These are phyloP conservation scores for Ardeotis arabs DNA, from an alignment of 2,113 vertebrate species.

Conservation along the genomic window DNA sequence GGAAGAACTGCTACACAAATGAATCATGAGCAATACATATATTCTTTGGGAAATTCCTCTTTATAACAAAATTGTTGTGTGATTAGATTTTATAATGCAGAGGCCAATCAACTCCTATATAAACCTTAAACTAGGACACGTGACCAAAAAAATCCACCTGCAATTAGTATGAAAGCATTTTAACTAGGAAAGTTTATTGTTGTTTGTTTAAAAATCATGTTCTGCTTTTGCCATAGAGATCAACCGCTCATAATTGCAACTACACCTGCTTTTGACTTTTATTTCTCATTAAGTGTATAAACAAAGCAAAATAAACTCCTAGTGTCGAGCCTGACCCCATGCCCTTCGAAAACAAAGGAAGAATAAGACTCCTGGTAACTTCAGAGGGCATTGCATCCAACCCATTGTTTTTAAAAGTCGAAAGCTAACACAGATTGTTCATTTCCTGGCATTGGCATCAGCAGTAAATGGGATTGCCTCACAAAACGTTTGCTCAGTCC, in stretches of 20 bases:
- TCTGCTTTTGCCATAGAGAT: not conserved
- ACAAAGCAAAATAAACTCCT: constrained; percentile 17
- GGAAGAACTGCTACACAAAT: not conserved
- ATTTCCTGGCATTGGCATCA: constrained; percentile 65
- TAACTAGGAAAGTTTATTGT: not conserved
- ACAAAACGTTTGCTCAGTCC: constrained; percentile 46
- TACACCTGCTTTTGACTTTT: constrained; percentile 42
- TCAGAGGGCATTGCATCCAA: constrained; percentile 53
- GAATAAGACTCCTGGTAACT: constrained; percentile 47
- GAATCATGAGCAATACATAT: not conserved
- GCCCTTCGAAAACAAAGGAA: constrained; percentile 50
- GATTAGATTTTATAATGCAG: not conserved
- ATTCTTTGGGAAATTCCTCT: not conserved
- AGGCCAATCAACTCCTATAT: not conserved
- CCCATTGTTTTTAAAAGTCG: constrained; percentile 61
- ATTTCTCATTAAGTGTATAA: constrained; percentile 23
- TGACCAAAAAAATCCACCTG: not conserved
- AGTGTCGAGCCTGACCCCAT: not conserved
- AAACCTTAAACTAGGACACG: not conserved
- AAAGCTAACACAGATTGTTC: constrained; percentile 63
- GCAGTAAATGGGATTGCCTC: constrained; percentile 57
- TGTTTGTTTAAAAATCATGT: not conserved
- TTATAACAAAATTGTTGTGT: not conserved
- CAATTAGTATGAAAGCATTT: not conserved
- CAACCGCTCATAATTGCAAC: not conserved